Conservation (phyloP, 1,140 invertebrate species). For the Telenomus remus region DNA sequence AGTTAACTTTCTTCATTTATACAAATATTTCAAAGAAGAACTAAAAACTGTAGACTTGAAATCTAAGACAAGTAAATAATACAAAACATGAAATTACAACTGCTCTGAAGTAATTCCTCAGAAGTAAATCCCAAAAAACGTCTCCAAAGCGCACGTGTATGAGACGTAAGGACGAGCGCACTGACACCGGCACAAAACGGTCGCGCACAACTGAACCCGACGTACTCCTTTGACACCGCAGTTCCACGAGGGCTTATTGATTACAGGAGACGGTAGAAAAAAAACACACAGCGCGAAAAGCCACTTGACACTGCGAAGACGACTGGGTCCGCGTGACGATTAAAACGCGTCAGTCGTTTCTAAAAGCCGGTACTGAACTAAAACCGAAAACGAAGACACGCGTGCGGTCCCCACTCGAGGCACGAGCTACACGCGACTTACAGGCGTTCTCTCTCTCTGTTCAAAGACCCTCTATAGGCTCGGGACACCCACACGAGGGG, state of each 20-base stretch:
- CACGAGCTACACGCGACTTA: conserved; percentile 57
- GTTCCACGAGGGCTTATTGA: not conserved
- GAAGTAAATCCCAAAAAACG: no score
- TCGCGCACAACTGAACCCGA: conserved; percentile 7
- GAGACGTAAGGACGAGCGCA: not conserved
- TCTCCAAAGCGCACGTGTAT: not conserved
- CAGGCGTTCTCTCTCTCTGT: conserved; percentile 42
- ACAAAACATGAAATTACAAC: no score
- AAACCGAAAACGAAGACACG: conserved; percentile 66
- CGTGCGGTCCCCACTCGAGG: conserved; percentile 63
- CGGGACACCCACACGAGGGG: conserved; percentile 58
- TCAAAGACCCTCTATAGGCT: conserved; percentile 51
- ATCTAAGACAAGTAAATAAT: no score
- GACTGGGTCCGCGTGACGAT: conserved; percentile 18
- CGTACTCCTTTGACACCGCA: conserved; percentile 13
- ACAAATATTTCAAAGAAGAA: no score
- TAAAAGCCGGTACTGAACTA: conserved; percentile 59
- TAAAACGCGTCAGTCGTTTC: conserved; percentile 52
- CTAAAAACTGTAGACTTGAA: no score
- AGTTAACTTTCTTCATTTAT: no score
- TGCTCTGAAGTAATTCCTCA: no score
- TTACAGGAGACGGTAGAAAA: not conserved
- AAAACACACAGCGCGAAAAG: not conserved
- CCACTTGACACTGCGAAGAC: conserved; percentile 26
- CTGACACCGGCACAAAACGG: conserved; percentile 4